Percentiles rank a stretch among this genome's conserved stretches.
Evolutionary conservation across 2,888 invertebrate species (phyloP).

Genomic region (Serripes groenlandicus): DNA sequence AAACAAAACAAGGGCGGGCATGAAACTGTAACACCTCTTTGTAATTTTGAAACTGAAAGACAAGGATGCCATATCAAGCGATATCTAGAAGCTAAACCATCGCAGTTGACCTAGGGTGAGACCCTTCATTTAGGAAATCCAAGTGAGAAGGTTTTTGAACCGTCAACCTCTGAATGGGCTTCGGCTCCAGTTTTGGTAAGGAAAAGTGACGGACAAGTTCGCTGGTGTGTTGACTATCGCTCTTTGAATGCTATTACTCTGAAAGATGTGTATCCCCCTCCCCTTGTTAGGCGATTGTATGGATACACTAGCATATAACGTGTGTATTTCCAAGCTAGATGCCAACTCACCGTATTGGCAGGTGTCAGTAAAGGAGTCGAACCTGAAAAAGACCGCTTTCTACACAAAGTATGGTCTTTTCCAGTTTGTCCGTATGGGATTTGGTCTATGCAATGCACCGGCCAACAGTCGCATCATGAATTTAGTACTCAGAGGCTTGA

Average conservation of each 20-base stretch:
- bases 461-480: slow-evolving; percentile 40
- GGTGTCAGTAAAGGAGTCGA: slow-evolving; percentile 22
- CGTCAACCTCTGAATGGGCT: slow-evolving; percentile 38
- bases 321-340: slow-evolving; percentile 37
- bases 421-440: slow-evolving; percentile 45
- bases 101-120: no score
- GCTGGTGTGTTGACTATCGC: slow-evolving; percentile 41
- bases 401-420: slow-evolving; percentile 41
- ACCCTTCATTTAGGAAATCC: no score
- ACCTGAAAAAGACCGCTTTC: slow-evolving; percentile 31
- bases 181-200: slow-evolving; percentile 33
- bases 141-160: no score
- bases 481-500: slow-evolving; percentile 41
- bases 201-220: slow-evolving; percentile 35
- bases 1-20: no score
- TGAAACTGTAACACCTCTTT: no score
- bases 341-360: slow-evolving; percentile 53
- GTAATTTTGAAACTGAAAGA: no score
- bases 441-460: slow-evolving; percentile 34
- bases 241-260: slow-evolving; percentile 37
- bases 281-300: slow-evolving; percentile 43
- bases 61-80: no score
- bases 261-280: slow-evolving; percentile 3
- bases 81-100: no score
- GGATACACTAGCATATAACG: slow-evolving; percentile 23